Conservation (phyloP, 2,797 vertebrate species). For the Lacerta agilis region DNA sequence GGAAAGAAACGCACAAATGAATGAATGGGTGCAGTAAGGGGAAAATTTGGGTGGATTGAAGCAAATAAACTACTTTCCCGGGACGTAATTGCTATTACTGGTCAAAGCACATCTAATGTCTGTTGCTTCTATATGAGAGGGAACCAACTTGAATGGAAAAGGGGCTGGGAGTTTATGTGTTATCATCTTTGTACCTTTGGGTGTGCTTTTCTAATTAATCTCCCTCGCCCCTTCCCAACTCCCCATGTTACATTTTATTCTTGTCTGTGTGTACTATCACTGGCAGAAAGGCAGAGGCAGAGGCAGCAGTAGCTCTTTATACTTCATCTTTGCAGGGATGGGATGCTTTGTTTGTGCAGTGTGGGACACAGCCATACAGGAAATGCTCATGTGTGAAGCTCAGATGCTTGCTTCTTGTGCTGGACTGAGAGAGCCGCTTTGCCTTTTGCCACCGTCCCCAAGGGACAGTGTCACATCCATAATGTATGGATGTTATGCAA, state of each 20-base stretch:
- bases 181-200: neutral
- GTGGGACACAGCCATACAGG: neutral
- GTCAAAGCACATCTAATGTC: neutral
- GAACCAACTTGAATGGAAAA: neutral
- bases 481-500: slow-evolving; percentile 24
- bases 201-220: neutral
- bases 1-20: too few relatives aligned
- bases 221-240: too few relatives aligned
- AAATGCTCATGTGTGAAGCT: neutral
- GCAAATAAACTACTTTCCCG: neutral
- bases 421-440: neutral
- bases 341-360: neutral
- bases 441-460: neutral
- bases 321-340: neutral
- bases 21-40: neutral
- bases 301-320: neutral
- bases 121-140: neutral
- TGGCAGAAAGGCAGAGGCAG: neutral
- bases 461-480: neutral
- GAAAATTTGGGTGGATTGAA: neutral
- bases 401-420: neutral
- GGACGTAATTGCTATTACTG: neutral
- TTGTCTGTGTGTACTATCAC: neutral
- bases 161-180: neutral
- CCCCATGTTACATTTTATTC: too few relatives aligned